Evolutionary conservation across 2,888 invertebrate genomes (phyloP), one percentile per base, ranked within the genome.

Genomic region (Lycaena phlaeas): DNA sequence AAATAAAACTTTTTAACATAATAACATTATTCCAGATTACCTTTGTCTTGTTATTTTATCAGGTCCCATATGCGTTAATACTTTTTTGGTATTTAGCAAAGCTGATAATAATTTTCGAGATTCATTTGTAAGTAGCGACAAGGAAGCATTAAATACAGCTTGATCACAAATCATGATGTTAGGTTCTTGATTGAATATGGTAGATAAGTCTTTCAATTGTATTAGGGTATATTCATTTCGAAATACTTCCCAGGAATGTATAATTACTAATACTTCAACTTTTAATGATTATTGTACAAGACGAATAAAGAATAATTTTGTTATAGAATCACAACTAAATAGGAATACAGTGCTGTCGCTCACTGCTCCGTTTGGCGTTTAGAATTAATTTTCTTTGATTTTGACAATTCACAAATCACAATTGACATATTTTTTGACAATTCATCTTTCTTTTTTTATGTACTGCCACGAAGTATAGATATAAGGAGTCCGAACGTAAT

Each of bases 61-160:
- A 5, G 68, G 68, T 29, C 69, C 87, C 43, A 89, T 88, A 6
- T 87, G 87, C 2, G 87, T 87, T 34, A 93, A 68, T 27, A 90
- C 75, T 81, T 91, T 92, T 37, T 71, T 78, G 3, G 90, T 86
- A 68, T 92, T 91, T 40, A 93, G 71, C 51, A 89, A 68, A 39
- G 76, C 75, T 1, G 90, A 89, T 48, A 92, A 65, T 38, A 87
- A 56, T 38, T 64, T 70, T 46, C 72, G 75, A 34, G 88, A 81
- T 57, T 71, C 65, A 37, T 55, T 56, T 45, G 85, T 75, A 14
- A 88, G 66, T 26, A 73, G 56, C 38, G 65, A 59, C 48, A 88
- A 53, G 34, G 86, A 55, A 10, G 66, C 58, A 27, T 61, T 54
- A 41, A 81, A 61, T 49, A 70, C 62, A 27, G 36, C 40, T 12